Evolutionary conservation across 2,113 vertebrate genomes (phyloP).

Genomic region (Sporophila hypoxantha): DNA sequence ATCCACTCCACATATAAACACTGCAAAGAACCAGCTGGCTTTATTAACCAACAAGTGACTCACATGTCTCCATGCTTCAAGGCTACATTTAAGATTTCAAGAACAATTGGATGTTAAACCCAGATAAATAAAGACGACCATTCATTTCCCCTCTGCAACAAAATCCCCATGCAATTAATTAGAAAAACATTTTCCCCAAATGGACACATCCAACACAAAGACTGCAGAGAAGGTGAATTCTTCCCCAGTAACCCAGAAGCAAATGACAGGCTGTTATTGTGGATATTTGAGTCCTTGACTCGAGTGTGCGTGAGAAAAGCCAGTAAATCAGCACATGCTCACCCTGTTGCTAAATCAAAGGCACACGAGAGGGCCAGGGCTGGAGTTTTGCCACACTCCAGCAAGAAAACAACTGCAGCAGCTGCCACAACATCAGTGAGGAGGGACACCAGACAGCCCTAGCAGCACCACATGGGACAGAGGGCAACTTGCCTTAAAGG

Average conservation of each 20-base stretch:
- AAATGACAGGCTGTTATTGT: not conserved
- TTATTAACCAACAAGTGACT: not conserved
- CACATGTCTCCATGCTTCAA: not conserved
- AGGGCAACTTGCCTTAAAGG: not conserved
- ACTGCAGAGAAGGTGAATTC: not conserved
- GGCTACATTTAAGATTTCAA: not conserved
- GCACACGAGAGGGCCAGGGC: not conserved
- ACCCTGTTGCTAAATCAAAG: not conserved
- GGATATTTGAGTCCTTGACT: not conserved
- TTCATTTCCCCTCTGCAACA: not conserved
- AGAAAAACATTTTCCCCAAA: not conserved
- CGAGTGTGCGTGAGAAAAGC: not conserved
- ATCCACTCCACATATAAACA: not conserved
- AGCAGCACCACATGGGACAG: not conserved
- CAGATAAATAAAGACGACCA: not conserved
- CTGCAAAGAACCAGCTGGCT: not conserved
- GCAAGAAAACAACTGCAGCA: not conserved
- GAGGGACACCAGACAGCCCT: not conserved
- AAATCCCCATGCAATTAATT: not conserved
- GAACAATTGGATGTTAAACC: not conserved
- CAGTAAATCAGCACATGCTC: not conserved
- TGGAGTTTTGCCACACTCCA: not conserved
- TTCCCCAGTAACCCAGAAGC: not conserved
- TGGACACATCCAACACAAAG: not conserved
- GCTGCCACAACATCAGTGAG: rapidly evolving